These are phyloP conservation scores for Ciona savignyi DNA, from an alignment of 23 tunicate genomes.

Conservation along the genomic window DNA sequence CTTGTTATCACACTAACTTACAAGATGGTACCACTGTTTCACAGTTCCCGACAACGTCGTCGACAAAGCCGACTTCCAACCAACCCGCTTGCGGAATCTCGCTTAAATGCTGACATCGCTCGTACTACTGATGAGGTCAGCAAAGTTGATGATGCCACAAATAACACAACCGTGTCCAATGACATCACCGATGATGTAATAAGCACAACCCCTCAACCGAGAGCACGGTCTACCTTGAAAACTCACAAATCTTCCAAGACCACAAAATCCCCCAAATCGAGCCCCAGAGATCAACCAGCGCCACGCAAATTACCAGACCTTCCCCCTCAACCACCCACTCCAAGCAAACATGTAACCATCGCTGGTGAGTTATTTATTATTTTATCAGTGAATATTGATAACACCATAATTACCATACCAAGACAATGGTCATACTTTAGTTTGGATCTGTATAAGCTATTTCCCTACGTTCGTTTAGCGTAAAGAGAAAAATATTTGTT, in stretches of 20 bases:
- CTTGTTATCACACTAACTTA: too few species aligned
- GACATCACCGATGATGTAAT: not conserved
- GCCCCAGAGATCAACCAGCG: constrained; percentile 7
- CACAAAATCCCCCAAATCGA: not conserved
- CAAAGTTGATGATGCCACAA: not conserved
- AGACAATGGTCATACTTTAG: too few species aligned
- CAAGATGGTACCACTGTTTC: too few species aligned
- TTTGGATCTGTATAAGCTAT: too few species aligned
- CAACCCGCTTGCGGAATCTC: not conserved
- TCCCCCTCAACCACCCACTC: constrained; percentile 12
- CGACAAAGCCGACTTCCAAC: constrained; percentile 1
- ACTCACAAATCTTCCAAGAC: not conserved
- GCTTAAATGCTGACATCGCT: not conserved
- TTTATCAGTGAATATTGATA: too few species aligned
- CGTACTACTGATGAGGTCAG: not conserved
- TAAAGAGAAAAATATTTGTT: too few species aligned
- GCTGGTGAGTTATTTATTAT: not conserved
- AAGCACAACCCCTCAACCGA: not conserved
- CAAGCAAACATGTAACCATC: not conserved
- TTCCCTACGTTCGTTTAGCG: too few species aligned
- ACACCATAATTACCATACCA: too few species aligned
- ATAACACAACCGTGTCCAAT: too few species aligned
- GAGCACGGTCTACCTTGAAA: not conserved
- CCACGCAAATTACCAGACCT: not conserved
- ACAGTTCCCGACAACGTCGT: constrained; percentile 6